These are phyloP conservation scores for Neotragus moschatus DNA, from an alignment of 2,113 vertebrate species.

Conservation along the genomic window DNA sequence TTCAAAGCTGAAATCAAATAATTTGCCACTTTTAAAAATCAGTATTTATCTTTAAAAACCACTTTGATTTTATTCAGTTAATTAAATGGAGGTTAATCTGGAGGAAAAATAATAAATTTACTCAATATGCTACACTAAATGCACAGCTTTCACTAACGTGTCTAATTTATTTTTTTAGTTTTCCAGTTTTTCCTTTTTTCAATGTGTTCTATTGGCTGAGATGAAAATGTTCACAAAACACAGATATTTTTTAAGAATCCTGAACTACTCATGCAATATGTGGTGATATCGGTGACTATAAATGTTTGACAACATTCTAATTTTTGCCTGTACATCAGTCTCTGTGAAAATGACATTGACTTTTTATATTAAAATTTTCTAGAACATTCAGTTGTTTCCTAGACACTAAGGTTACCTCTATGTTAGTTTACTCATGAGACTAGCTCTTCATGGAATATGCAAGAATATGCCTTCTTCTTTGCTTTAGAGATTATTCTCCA, in stretches of 20 bases:
- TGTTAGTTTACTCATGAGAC: not conserved
- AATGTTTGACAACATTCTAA: rapidly evolving
- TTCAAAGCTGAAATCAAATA: not conserved
- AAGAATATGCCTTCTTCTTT: not conserved
- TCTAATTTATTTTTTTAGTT: not conserved
- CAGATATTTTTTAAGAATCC: not conserved
- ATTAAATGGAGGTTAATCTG: not conserved
- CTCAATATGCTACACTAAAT: not conserved
- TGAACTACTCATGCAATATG: rapidly evolving
- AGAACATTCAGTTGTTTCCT: not conserved
- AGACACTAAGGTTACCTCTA: not conserved
- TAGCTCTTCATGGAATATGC: not conserved
- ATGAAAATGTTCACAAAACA: too few relatives aligned
- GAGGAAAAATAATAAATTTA: not conserved
- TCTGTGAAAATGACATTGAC: not conserved
- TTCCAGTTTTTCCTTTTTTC: not conserved
- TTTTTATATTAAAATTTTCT: not conserved
- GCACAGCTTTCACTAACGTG: not conserved
- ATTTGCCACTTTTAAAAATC: not conserved
- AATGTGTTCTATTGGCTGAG: not conserved
- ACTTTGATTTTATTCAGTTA: not conserved
- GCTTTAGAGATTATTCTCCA: not conserved
- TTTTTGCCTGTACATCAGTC: not conserved
- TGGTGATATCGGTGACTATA: rapidly evolving
- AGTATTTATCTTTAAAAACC: not conserved